Base-by-base conservation (phyloP, 2,113 vertebrate species). In the Ctenodactylus gundi region DNA sequence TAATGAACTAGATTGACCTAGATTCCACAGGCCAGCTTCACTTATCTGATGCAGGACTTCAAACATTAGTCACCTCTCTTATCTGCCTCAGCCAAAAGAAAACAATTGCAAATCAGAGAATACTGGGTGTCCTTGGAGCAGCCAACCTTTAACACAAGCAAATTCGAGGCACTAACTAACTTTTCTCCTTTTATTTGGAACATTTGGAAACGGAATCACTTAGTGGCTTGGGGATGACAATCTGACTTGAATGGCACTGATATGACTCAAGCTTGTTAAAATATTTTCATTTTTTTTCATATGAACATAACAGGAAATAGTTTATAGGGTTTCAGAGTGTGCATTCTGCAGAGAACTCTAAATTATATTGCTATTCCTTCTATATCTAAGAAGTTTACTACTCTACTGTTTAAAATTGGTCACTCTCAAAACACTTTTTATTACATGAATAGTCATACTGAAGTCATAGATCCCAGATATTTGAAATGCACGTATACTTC, bases 341-440 rank as follows among this genome's bases (percentile, higher is more conserved):
- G 36, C 76, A 46, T 65, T 87, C 90, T 70, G 31, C 21, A 80
- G 25, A 58, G 7, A 25, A 70, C 0, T 78, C 21, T 83, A 81
- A 81, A 70, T 9, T 62, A 18, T 60, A 1, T 20, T 65, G 21
- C 44, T 75, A 7, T 10, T 72, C 39, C 39, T 62, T 17, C 14
- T 82, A 1, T 55, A 17, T 73, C 39, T 89, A 67, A 89, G 27
- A 88, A 55, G 81, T 60, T 0, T 57, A 31, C 2, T 86, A 3
- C 2, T 36, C 34, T 92, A 91, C 18, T 73, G 85, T 91, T 21
- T 91, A 81, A 95, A 95, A 70, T 27, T 25, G 23, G 17, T n/a
- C 3, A 65, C 82, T 88, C 36, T 87, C 68, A n/a, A 91, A n/a
- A 51, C 15, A 3, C 0, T 83, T 25, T 81, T 84, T 68, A 34